Evolutionary conservation across 2,797 vertebrate species (phyloP), one percentile per base, ranked within the genome.

Genomic region (Galago senegalensis): DNA sequence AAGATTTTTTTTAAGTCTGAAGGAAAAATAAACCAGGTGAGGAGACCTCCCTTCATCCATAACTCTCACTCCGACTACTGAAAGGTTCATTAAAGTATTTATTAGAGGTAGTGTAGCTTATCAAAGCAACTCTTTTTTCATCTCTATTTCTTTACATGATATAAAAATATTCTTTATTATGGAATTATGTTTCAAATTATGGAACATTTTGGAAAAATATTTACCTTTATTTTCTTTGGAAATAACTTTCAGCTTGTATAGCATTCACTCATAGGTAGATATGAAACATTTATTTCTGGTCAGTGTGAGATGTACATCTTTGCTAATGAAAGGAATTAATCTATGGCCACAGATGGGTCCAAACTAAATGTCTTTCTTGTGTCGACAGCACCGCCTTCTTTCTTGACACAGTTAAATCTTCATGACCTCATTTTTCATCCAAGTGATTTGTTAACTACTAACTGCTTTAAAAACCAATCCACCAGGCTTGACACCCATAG

Each of bases 241-340:
- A 79, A 37, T 37, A 77, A 72, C 34, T 84, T 92, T 95, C 76
- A 72, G 72, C 60, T 80, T 95, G 86, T n/a, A 0, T 67, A 96
- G 56, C 46, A 58, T 85, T 97, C 53, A 84, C 60, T 96, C 67
- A 16, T 43, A 80, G 94, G 61, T 60, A 81, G 29, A 87, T 93
- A 70, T 91, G 95, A 96, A 97, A 53, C 49, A 60, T 91, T 95
- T 97, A 96, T 89, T 96, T 91, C 97, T 95, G 91, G 86, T 63
- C 79, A 49, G 20, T 85, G 58, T 89, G 95, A 94, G 95, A 97
- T 97, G 96, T 93, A 95, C 76, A 97, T 97, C 96, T 95, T 91
- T 70, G 43, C 61, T 98, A 96, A 98, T 97, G 96, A 97, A 97
- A 87, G 91, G 94, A 96, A 97, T 98, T 97, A 97, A 97, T 96